phyloP scores from a whole-genome alignment of 1,140 invertebrate species.

The Hormaphis cornu region DNA sequence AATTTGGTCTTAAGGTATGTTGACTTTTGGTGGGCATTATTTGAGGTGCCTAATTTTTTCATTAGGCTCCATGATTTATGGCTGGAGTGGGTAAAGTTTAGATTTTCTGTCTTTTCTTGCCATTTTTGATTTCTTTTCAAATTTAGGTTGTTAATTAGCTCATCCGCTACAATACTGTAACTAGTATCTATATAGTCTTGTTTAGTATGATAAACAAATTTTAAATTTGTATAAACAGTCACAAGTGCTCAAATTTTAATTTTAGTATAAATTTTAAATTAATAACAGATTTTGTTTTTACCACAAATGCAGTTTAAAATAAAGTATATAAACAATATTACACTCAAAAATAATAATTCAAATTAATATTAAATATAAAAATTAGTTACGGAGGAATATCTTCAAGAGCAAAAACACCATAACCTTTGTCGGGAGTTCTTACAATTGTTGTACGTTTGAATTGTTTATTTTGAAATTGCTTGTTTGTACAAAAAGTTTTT shows the following conservation, averaged over 20 bases:
- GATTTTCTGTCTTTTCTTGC: not conserved
- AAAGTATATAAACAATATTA: too few species aligned
- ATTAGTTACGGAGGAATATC: slow-evolving; percentile 60
- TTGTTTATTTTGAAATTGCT: slow-evolving; percentile 79
- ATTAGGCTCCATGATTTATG: not conserved
- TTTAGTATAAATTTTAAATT: too few species aligned
- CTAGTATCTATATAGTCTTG: too few species aligned
- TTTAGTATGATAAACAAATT: too few species aligned
- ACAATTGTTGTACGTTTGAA: slow-evolving; percentile 81
- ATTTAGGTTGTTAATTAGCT: not conserved
- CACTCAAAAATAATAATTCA: too few species aligned
- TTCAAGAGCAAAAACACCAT: slow-evolving; percentile 72
- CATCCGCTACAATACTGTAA: not conserved
- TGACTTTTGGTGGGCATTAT: too few species aligned
- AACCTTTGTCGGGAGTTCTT: slow-evolving; percentile 86
- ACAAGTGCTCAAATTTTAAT: too few species aligned
- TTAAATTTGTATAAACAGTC: too few species aligned
- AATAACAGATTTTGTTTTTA: too few species aligned
- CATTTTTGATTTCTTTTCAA: not conserved
- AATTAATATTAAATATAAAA: not conserved
- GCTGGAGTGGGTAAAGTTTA: not conserved
- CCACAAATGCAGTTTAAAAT: too few species aligned
- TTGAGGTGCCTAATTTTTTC: not conserved
- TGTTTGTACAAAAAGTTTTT: slow-evolving; percentile 83
- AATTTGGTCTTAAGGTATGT: too few species aligned